These are phyloP conservation scores for Drosophila atripex DNA, from an alignment of 2,888 invertebrate genomes.

Conservation along the genomic window DNA sequence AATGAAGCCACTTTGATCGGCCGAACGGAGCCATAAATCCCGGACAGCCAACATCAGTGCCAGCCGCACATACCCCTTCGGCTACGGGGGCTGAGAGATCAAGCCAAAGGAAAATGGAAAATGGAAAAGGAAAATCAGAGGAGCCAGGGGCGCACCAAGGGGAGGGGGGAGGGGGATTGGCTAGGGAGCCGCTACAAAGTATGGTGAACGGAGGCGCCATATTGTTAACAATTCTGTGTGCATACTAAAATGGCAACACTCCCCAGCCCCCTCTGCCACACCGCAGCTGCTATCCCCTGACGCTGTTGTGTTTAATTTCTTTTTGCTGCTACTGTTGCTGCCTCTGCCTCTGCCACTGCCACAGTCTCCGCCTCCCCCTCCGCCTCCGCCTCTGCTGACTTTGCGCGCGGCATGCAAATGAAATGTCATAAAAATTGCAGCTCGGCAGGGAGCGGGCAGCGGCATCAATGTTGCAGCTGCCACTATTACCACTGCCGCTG, in stretches of 20 bases:
- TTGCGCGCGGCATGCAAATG: constrained; percentile 60
- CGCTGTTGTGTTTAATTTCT: constrained; percentile 65
- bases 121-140: constrained; percentile 15
- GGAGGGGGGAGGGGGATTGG: neutral
- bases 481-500: constrained; percentile 24
- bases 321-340: constrained; percentile 45
- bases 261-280: neutral
- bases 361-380: neutral
- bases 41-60: constrained; percentile 8
- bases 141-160: neutral
- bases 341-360: neutral
- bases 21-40: constrained; percentile 19
- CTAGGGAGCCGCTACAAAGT: constrained; percentile 31
- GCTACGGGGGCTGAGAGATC: constrained; percentile 1
- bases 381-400: constrained; percentile 14
- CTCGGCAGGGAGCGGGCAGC: constrained; percentile 51
- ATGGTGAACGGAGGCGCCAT: constrained; percentile 51
- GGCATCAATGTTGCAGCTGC: constrained; percentile 56
- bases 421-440: constrained; percentile 70
- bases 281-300: constrained; percentile 29
- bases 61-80: constrained; percentile 23
- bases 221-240: constrained; percentile 64
- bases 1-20: constrained; percentile 2
- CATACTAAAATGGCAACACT: constrained; percentile 46
- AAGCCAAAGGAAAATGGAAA: constrained; percentile 21